phyloP scores from a whole-genome alignment of 1,140 invertebrate species.

The Drosophila pallidifrons region DNA sequence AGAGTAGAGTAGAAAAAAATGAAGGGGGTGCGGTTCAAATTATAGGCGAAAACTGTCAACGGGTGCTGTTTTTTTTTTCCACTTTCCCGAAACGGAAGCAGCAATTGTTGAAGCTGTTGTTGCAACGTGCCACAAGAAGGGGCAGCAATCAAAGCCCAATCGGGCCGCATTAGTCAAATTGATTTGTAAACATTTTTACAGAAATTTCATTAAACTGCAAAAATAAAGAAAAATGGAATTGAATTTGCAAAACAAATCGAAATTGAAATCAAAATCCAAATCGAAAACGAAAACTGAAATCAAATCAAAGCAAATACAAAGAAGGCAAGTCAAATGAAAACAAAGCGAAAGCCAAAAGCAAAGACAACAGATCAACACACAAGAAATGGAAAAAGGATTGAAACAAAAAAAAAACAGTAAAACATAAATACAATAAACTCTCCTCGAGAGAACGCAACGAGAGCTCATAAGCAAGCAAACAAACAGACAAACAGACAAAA shows the following conservation, averaged over 20 bases:
- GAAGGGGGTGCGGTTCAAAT: not conserved
- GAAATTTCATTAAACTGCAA: slow-evolving; percentile 61
- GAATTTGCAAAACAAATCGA: slow-evolving; percentile 18
- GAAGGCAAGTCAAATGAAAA: slow-evolving; percentile 13
- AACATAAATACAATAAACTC: not conserved
- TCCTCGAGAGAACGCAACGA: slow-evolving; percentile 18
- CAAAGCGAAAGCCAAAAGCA: slow-evolving; percentile 27
- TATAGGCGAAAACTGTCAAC: slow-evolving; percentile 20
- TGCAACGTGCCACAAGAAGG: slow-evolving; percentile 8
- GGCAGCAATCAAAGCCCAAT: slow-evolving; percentile 34
- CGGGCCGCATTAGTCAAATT: slow-evolving; percentile 74
- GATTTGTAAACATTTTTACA: slow-evolving; percentile 69
- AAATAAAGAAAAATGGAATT: slow-evolving; percentile 32
- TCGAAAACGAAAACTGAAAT: slow-evolving; percentile 26
- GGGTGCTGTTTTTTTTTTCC: slow-evolving; percentile 17
- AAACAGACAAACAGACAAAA: slow-evolving; percentile 11
- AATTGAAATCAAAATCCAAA: slow-evolving; percentile 13
- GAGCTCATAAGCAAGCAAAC: slow-evolving; percentile 21
- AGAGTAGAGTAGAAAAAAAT: not conserved
- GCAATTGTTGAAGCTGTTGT: slow-evolving; percentile 25
- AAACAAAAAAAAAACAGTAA: not conserved
- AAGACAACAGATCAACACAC: slow-evolving; percentile 30
- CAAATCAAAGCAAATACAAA: slow-evolving; percentile 16
- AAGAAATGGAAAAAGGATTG: not conserved
- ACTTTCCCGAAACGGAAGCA: not conserved